phyloP scores from a whole-genome alignment of 2,113 vertebrate genomes.

The Pluvianellus socialis region DNA sequence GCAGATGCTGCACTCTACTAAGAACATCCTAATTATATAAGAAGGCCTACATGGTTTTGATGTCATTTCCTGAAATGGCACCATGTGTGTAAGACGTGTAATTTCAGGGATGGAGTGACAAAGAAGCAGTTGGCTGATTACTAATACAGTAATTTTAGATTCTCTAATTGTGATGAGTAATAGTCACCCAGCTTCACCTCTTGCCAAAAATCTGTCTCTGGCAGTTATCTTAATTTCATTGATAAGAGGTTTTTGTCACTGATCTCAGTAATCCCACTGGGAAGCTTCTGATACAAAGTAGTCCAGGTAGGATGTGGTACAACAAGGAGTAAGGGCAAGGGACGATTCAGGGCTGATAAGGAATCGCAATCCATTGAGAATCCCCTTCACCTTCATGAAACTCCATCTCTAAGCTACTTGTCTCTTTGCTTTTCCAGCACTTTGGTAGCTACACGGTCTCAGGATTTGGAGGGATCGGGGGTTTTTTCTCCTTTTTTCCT shows the following conservation, averaged over 20 bases:
- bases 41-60: not conserved
- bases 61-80: conserved; percentile 51
- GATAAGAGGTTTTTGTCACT: not conserved
- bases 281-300: not conserved
- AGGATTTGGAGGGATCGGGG: not conserved
- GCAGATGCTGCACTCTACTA: not conserved
- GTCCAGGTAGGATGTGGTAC: not conserved
- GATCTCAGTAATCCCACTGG: not conserved
- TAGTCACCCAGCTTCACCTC: conserved; percentile 24
- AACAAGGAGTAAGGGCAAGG: not conserved
- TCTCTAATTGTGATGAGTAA: conserved; percentile 44
- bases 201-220: conserved; percentile 42
- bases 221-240: not conserved
- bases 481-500: not conserved
- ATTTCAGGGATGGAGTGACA: conserved; percentile 19
- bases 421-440: not conserved
- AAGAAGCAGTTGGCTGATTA: conserved; percentile 53
- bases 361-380: not conserved
- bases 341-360: not conserved
- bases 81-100: not conserved
- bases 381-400: not conserved
- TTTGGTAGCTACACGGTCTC: not conserved
- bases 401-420: not conserved
- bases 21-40: conserved; percentile 17
- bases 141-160: conserved; percentile 44